Percentiles rank a stretch among this genome's conserved stretches.
Conservation (phyloP, 1,140 invertebrate genomes). For the Archegozetes longisetosus region DNA sequence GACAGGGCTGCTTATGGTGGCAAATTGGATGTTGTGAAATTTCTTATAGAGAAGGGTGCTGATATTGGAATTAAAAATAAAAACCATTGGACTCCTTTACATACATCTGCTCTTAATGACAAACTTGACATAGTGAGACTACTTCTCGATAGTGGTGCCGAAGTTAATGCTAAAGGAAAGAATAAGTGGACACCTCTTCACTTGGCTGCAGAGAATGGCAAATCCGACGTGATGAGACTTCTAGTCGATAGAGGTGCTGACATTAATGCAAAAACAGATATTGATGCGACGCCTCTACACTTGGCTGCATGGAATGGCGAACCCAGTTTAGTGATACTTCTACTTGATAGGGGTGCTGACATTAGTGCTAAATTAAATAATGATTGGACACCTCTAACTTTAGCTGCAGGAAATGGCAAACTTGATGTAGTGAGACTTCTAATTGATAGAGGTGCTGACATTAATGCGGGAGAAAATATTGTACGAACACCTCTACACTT, state of each 20-base stretch:
- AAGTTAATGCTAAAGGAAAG: too few species aligned
- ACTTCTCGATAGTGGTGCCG: too few species aligned
- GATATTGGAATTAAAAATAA: constrained; percentile 33
- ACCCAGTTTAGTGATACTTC: constrained; percentile 27
- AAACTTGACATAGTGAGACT: too few species aligned
- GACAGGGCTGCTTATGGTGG: constrained; percentile 37
- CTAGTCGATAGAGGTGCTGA: too few species aligned
- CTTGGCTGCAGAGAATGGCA: constrained; percentile 36
- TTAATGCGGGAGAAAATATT: too few species aligned
- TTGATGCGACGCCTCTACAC: constrained; percentile 35
- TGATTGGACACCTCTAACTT: constrained; percentile 35
- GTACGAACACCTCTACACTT: constrained; percentile 36
- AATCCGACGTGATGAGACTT: too few species aligned
- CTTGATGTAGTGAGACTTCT: constrained; percentile 25
- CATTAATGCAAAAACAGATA: too few species aligned
- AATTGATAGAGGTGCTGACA: constrained; percentile 31
- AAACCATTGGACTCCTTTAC: constrained; percentile 34
- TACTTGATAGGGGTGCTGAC: too few species aligned
- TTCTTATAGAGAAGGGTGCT: constrained; percentile 29
- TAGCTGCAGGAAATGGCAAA: constrained; percentile 37
- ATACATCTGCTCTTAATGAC: constrained; percentile 35
- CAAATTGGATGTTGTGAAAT: constrained; percentile 28
- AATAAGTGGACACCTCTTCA: constrained; percentile 35
- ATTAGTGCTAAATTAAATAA: constrained; percentile 36
- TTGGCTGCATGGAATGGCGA: constrained; percentile 37